phyloP scores from a whole-genome alignment of 2,888 invertebrate species.

The Eupithecia exiguata region DNA sequence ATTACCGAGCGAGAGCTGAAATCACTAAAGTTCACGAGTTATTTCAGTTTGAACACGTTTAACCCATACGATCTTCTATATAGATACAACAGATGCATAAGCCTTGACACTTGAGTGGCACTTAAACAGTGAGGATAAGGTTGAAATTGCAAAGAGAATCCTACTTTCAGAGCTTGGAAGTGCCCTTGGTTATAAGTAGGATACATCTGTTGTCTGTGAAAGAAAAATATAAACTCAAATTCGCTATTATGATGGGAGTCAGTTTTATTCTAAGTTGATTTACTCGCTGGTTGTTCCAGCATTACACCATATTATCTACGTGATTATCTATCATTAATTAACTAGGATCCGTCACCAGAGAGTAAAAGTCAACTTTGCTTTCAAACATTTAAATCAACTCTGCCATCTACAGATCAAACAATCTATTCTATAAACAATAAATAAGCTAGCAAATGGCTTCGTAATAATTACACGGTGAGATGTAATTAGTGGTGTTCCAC shows the following conservation, averaged over 20 bases:
- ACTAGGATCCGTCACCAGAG: background rate
- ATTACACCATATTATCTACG: background rate
- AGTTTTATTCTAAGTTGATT: background rate
- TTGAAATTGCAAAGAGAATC: slow-evolving; percentile 5
- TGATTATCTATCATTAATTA: background rate
- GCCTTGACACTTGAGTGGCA: slow-evolving; percentile 32
- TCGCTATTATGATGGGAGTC: background rate
- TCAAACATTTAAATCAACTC: too few species aligned
- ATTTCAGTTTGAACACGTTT: slow-evolving; percentile 34
- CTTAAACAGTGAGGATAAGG: slow-evolving; percentile 37
- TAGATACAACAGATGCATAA: slow-evolving; percentile 27
- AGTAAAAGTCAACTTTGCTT: background rate
- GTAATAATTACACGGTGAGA: slow-evolving; percentile 42
- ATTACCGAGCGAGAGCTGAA: slow-evolving; percentile 24
- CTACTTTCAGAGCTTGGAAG: background rate
- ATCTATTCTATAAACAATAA: slow-evolving; percentile 32
- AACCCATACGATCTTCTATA: slow-evolving; percentile 28
- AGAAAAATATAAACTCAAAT: background rate
- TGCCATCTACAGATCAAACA: background rate
- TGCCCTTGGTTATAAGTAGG: background rate
- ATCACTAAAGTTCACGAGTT: slow-evolving; percentile 32
- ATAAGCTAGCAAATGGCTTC: slow-evolving; percentile 33
- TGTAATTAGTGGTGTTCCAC: slow-evolving; percentile 71
- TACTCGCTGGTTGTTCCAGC: background rate
- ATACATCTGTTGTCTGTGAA: background rate